These are phyloP conservation scores for Hippocampus barbouri DNA, from an alignment of 2,113 vertebrate species.

Conservation along the genomic window DNA sequence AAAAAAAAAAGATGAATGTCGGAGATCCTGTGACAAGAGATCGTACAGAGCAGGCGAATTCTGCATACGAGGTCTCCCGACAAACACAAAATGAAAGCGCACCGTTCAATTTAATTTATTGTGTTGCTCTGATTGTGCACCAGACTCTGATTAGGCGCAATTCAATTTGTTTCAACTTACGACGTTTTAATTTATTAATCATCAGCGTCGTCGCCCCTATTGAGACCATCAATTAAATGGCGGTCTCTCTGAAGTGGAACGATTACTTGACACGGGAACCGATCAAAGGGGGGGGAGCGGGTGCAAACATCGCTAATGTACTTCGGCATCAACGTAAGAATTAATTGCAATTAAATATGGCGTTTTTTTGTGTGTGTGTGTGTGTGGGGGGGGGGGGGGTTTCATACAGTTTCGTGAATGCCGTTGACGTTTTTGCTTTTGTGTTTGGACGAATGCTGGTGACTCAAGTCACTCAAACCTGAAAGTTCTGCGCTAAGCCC, in stretches of 20 bases:
- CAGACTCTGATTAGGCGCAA: neutral
- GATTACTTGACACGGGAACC: neutral
- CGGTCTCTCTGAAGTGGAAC: neutral
- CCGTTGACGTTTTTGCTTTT: neutral
- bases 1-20: slow-evolving; percentile 11
- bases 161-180: neutral
- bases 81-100: neutral
- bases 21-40: neutral
- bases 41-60: neutral
- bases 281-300: neutral
- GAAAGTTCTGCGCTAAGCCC: too few species aligned
- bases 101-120: neutral
- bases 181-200: neutral
- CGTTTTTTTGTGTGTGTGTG: neutral
- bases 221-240: neutral
- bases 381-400: too few species aligned
- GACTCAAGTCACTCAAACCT: neutral
- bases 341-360: neutral
- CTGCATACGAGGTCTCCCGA: neutral
- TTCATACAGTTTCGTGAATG: neutral
- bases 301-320: neutral
- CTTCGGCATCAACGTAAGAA: neutral
- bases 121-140: neutral
- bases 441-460: neutral
- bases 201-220: neutral